These are phyloP conservation scores for Dasyornis broadbenti DNA, from an alignment of 2,113 vertebrate species.

Conservation along the genomic window DNA sequence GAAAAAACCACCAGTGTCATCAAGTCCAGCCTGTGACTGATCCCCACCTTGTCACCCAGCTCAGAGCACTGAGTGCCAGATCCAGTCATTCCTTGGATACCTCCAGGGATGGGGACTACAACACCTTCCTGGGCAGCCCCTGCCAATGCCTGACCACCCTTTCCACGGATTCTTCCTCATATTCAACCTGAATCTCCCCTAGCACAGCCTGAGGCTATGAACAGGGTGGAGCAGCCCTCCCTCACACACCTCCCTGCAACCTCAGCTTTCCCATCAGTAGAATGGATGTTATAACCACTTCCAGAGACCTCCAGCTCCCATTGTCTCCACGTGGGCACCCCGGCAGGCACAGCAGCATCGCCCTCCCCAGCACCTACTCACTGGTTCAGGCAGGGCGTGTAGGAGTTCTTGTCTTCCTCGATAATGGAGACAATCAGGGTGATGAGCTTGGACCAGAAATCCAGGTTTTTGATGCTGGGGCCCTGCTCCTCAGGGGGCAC, in stretches of 20 bases:
- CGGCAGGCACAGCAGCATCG: rapidly evolving
- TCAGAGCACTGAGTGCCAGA: background rate
- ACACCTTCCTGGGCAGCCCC: background rate
- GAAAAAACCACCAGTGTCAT: background rate
- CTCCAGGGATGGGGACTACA: background rate
- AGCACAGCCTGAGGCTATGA: background rate
- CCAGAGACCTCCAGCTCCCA: background rate
- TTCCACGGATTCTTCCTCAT: background rate
- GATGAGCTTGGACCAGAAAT: conserved; percentile 99
- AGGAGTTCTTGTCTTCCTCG: conserved; percentile 98
- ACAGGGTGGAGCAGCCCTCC: background rate
- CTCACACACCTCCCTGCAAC: background rate
- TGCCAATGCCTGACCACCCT: background rate
- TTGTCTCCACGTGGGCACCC: rapidly evolving
- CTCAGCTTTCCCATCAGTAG: background rate
- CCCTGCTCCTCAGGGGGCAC: conserved; percentile 95
- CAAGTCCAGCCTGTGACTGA: background rate
- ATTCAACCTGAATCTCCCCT: background rate
- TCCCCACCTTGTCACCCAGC: background rate
- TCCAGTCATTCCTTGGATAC: background rate
- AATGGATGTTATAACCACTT: background rate
- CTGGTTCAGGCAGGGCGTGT: conserved; percentile 98
- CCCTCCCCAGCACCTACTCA: conserved; percentile 65
- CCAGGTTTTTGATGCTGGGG: conserved; percentile 97
- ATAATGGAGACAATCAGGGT: conserved; percentile 98